Percentiles rank a stretch among this genome's conserved stretches.
phyloP scores from a whole-genome alignment of 2,888 invertebrate species.

The Cecidostiba fungosa region DNA sequence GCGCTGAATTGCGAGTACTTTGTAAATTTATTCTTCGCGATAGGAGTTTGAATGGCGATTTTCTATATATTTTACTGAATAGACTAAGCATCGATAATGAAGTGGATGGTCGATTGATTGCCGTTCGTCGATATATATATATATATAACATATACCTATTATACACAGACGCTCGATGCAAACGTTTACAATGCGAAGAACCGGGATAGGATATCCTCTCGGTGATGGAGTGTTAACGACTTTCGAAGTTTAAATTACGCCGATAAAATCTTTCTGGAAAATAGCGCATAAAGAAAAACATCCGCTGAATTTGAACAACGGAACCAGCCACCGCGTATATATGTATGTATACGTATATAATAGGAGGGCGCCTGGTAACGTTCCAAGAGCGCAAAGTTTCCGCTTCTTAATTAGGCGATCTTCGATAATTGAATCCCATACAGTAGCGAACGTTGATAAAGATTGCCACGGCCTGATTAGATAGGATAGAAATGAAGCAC shows the following conservation, averaged over 20 bases:
- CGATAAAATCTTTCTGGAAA: conserved; percentile 33
- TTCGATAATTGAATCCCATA: conserved; percentile 28
- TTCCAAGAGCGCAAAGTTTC: conserved; percentile 27
- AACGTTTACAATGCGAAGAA: neutral
- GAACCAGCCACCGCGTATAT: neutral
- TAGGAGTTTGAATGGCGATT: neutral
- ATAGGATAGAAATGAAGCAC: conserved; percentile 20
- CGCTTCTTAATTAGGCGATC: conserved; percentile 43
- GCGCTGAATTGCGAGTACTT: neutral
- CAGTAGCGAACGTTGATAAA: conserved; percentile 7
- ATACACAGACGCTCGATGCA: neutral
- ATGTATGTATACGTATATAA: neutral
- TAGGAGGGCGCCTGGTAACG: neutral
- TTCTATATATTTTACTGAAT: no score
- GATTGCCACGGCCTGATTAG: conserved; percentile 9
- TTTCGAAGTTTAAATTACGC: conserved; percentile 39
- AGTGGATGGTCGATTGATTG: no score
- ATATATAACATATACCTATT: neutral
- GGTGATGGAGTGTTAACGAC: conserved; percentile 32
- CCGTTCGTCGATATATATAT: no score
- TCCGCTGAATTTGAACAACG: neutral
- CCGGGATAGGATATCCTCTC: neutral
- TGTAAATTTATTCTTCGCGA: no score
- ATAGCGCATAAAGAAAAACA: conserved; percentile 29
- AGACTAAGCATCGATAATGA: no score